Conservation (phyloP, 1,140 invertebrate genomes). For the Chymomyza costata region DNA sequence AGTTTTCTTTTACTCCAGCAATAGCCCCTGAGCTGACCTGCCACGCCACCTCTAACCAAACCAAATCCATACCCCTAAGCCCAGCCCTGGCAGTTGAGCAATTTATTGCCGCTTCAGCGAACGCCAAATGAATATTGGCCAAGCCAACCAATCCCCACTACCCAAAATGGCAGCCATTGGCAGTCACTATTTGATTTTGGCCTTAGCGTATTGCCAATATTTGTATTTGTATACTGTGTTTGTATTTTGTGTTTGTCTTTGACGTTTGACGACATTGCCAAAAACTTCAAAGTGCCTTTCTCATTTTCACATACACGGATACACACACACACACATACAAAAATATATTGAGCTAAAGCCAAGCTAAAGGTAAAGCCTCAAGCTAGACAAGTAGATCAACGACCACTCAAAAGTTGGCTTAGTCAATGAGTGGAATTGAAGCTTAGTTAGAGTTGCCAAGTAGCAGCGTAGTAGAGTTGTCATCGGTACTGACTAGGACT, state of each 20-base stretch:
- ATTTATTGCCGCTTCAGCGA: constrained; percentile 61
- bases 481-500: too few species aligned
- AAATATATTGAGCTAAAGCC: too few species aligned
- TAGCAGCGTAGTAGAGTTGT: too few species aligned
- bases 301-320: constrained; percentile 31
- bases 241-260: constrained; percentile 36
- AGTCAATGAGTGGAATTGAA: too few species aligned
- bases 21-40: too few species aligned
- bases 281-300: constrained; percentile 59
- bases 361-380: too few species aligned
- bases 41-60: too few species aligned
- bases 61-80: not conserved
- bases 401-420: too few species aligned
- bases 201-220: constrained; percentile 67
- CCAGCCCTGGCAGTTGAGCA: constrained; percentile 33
- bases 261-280: constrained; percentile 43
- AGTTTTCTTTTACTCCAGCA: too few species aligned
- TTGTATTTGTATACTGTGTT: constrained; percentile 35
- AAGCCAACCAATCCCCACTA: not conserved
- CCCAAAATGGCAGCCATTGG: constrained; percentile 22
- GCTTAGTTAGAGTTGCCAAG: too few species aligned
- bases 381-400: too few species aligned
- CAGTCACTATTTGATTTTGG: constrained; percentile 59
- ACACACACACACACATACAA: too few species aligned
- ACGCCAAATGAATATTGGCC: constrained; percentile 67